Percentiles rank a stretch among this genome's conserved stretches.
Conservation (phyloP, 2,113 vertebrate genomes). For the Erythrolamprus reginae region DNA sequence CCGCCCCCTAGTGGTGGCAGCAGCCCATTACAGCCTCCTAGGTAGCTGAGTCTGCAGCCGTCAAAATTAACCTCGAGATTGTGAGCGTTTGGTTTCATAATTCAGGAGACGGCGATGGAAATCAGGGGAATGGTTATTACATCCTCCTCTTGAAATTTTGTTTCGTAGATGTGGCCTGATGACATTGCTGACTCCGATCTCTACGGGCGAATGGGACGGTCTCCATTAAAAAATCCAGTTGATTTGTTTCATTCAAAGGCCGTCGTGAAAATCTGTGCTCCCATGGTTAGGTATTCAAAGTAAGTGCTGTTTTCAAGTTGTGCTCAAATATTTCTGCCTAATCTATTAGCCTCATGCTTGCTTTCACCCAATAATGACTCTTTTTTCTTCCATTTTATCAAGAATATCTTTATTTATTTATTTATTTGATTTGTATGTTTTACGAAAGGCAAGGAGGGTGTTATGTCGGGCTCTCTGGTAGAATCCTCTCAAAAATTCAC, state of each 20-base stretch:
- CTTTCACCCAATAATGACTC: neutral
- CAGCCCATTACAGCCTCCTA: too few species aligned
- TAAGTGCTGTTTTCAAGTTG: conserved; percentile 63
- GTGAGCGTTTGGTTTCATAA: neutral
- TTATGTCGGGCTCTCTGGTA: too few species aligned
- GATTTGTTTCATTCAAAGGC: conserved; percentile 84
- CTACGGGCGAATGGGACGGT: conserved; percentile 34
- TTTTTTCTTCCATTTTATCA: too few species aligned
- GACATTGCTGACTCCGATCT: conserved; percentile 45
- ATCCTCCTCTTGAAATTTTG: neutral
- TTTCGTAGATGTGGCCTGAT: conserved; percentile 46
- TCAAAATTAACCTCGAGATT: neutral
- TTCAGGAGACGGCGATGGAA: neutral
- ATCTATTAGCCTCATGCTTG: rapidly evolving
- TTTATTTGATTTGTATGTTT: too few species aligned
- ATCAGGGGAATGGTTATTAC: neutral
- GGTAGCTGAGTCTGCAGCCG: neutral
- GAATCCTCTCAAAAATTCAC: too few species aligned
- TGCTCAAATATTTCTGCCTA: neutral
- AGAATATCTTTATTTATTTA: too few species aligned
- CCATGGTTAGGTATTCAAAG: conserved; percentile 99
- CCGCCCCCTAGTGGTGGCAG: too few species aligned
- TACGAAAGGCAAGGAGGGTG: too few species aligned
- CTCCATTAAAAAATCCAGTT: conserved; percentile 63
- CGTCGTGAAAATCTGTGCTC: conserved; percentile 87